Conservation (phyloP, 2,797 vertebrate species). For the Emydoidea blandingii region DNA sequence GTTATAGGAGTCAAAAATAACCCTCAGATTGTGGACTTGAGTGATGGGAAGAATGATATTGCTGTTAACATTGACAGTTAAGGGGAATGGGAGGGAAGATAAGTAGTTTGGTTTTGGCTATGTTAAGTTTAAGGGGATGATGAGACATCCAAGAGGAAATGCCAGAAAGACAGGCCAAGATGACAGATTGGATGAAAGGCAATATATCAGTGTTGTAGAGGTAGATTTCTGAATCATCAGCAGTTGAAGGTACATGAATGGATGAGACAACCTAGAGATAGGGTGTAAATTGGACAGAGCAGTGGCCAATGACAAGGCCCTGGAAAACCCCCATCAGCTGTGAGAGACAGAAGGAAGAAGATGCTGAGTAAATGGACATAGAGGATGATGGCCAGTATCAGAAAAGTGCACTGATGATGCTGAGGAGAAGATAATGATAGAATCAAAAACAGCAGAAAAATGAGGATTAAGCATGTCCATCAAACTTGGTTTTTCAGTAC, state of each 20-base stretch:
- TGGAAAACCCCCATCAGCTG: background rate
- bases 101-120: background rate
- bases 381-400: background rate
- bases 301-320: background rate
- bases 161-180: background rate
- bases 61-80: background rate
- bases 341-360: background rate
- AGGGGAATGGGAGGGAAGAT: background rate
- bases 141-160: background rate
- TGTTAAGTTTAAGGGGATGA: background rate
- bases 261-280: background rate
- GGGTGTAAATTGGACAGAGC: background rate
- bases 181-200: background rate
- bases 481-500: background rate
- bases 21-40: background rate
- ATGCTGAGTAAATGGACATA: background rate
- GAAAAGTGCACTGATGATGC: background rate
- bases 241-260: background rate
- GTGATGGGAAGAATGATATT: background rate
- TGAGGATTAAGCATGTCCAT: background rate
- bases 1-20: constrained; percentile 33
- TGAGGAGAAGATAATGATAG: background rate
- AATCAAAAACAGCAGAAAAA: constrained; percentile 9
- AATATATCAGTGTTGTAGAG: background rate
- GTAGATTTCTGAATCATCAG: background rate